Conservation (phyloP, 2,113 vertebrate genomes). For the Trematocara nigrifrons region DNA sequence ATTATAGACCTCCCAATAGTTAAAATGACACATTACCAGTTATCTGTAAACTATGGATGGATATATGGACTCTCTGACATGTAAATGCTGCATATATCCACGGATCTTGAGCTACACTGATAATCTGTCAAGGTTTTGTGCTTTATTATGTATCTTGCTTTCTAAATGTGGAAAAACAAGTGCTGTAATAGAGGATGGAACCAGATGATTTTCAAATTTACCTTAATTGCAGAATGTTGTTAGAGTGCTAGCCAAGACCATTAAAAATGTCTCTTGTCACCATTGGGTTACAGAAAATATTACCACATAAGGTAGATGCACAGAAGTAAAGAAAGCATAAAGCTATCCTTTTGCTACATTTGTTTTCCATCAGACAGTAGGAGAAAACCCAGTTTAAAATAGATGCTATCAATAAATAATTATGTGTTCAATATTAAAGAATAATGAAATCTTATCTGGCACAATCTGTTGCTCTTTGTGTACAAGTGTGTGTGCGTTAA, state of each 20-base stretch:
- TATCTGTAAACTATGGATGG: neutral
- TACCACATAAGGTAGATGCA: neutral
- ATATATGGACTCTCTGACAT: neutral
- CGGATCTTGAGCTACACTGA: neutral
- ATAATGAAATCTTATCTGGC: constrained; percentile 8
- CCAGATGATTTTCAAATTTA: neutral
- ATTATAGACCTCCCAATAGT: neutral
- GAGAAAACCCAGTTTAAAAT: neutral
- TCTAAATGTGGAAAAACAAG: neutral
- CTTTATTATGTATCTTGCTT: neutral
- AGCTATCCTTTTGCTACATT: neutral
- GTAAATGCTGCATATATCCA: neutral
- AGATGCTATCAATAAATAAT: constrained; percentile 18
- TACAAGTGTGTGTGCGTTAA: neutral
- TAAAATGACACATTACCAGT: neutral
- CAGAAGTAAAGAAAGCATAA: neutral
- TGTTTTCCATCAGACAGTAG: neutral
- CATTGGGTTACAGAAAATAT: neutral
- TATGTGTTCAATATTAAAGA: constrained; percentile 12
- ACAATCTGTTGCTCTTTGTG: constrained; percentile 14
- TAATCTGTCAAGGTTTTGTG: neutral
- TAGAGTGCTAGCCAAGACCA: neutral
- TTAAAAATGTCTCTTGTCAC: neutral
- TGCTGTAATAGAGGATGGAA: neutral
- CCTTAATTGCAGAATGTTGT: neutral